phyloP scores from a whole-genome alignment of 2,113 vertebrate species.

The Lampris incognitus region DNA sequence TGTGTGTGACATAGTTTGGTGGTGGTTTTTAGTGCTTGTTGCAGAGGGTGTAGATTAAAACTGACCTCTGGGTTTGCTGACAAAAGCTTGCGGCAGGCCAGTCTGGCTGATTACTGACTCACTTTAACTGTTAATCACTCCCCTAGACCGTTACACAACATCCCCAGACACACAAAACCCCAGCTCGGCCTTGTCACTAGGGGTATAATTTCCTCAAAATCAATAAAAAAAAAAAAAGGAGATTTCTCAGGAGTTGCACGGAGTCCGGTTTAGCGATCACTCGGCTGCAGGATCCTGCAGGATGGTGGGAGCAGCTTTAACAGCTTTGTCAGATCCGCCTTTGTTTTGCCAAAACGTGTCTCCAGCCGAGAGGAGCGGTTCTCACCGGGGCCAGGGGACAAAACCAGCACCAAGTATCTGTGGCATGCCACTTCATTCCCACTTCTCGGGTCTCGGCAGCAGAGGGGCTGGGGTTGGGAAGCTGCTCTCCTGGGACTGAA shows the following conservation, averaged over 20 bases:
- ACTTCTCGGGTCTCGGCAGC: conserved; percentile 73
- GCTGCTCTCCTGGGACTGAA: conserved; percentile 81
- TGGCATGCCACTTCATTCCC: conserved; percentile 77
- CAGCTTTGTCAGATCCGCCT: neutral
- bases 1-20: conserved; percentile 8
- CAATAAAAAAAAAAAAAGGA: too few species aligned
- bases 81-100: conserved; percentile 40
- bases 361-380: conserved; percentile 37
- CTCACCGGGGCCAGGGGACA: conserved; percentile 38
- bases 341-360: conserved; percentile 10
- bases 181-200: too few species aligned
- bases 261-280: too few species aligned
- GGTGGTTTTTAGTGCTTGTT: conserved; percentile 27
- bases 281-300: neutral
- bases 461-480: conserved; percentile 72
- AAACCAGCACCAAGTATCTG: conserved; percentile 71
- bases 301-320: neutral
- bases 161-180: too few species aligned
- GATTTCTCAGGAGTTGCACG: too few species aligned
- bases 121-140: conserved; percentile 39
- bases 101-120: conserved; percentile 35
- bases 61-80: conserved; percentile 48
- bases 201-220: too few species aligned
- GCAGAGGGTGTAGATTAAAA: conserved; percentile 58
- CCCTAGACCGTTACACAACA: too few species aligned